These are phyloP conservation scores for Embidobia sp. DNA, from an alignment of 2,888 invertebrate genomes.

Conservation along the genomic window DNA sequence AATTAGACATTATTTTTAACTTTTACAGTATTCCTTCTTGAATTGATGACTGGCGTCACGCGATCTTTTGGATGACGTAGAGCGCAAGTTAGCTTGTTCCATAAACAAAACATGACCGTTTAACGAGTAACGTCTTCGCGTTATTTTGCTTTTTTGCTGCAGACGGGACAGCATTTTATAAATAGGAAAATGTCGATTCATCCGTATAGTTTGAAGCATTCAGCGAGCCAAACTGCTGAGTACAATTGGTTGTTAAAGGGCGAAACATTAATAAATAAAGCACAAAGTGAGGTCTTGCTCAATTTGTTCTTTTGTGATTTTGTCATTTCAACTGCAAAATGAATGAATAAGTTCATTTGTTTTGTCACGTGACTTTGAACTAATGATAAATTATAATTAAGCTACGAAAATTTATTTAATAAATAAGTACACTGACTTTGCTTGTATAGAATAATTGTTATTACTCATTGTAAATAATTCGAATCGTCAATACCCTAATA, in stretches of 20 bases:
- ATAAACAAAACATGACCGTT: slow-evolving; percentile 55
- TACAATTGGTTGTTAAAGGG: slow-evolving; percentile 14
- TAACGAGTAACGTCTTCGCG: slow-evolving; percentile 26
- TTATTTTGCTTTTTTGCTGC: slow-evolving; percentile 32
- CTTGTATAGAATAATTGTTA: too few relatives aligned
- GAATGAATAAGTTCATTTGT: too few relatives aligned
- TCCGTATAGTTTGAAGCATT: slow-evolving; percentile 21
- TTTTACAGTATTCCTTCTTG: slow-evolving; percentile 29
- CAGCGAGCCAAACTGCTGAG: slow-evolving; percentile 9
- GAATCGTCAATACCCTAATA: too few relatives aligned
- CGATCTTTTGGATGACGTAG: slow-evolving; percentile 44
- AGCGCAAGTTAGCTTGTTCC: slow-evolving; percentile 33
- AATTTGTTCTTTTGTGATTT: too few relatives aligned
- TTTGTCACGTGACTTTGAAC: too few relatives aligned
- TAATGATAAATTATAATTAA: too few relatives aligned
- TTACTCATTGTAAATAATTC: too few relatives aligned
- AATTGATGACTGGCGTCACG: slow-evolving; percentile 40
- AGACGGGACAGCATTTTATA: slow-evolving; percentile 32
- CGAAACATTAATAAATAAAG: slow-evolving; percentile 21
- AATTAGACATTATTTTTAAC: slow-evolving; percentile 39
- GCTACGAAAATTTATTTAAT: too few relatives aligned
- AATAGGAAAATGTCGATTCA: slow-evolving; percentile 52
- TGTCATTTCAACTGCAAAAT: too few relatives aligned
- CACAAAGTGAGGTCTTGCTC: too few relatives aligned
- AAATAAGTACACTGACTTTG: too few relatives aligned